Conservation (phyloP, 2,888 invertebrate species). For the Agrotis segetum region DNA sequence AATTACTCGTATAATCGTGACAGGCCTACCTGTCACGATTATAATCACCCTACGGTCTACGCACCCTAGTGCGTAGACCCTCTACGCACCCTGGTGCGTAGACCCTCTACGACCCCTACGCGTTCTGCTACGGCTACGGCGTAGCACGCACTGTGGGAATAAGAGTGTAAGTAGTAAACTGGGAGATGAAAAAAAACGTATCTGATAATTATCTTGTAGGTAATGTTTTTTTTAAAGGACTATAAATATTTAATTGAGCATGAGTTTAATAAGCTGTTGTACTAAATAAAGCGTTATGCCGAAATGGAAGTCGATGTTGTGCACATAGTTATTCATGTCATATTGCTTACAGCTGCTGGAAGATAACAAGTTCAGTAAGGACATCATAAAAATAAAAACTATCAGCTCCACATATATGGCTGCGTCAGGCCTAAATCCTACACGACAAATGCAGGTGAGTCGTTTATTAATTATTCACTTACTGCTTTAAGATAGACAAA, state of each 20-base stretch:
- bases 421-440: constrained; percentile 97
- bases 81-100: no score
- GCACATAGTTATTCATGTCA: constrained; percentile 2
- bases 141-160: constrained; percentile 1
- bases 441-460: constrained; percentile 85
- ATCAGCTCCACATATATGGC: constrained; percentile 99
- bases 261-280: no score
- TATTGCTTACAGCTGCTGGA: constrained; percentile 93
- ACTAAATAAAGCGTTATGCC: constrained; percentile 5
- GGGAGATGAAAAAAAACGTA: background rate
- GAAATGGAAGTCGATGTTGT: background rate
- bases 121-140: constrained; percentile 17
- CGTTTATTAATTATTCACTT: background rate
- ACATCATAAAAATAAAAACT: constrained; percentile 98
- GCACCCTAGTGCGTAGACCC: no score
- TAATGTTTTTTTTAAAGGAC: background rate
- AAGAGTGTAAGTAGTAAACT: no score
- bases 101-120: background rate
- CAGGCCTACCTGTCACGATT: no score
- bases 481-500: background rate
- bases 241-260: no score
- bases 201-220: background rate
- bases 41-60: no score
- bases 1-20: background rate
- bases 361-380: constrained; percentile 94